Evolutionary conservation across 2,113 vertebrate species (phyloP), one percentile per base, ranked within the genome.

Genomic region (Chamaea fasciata): DNA sequence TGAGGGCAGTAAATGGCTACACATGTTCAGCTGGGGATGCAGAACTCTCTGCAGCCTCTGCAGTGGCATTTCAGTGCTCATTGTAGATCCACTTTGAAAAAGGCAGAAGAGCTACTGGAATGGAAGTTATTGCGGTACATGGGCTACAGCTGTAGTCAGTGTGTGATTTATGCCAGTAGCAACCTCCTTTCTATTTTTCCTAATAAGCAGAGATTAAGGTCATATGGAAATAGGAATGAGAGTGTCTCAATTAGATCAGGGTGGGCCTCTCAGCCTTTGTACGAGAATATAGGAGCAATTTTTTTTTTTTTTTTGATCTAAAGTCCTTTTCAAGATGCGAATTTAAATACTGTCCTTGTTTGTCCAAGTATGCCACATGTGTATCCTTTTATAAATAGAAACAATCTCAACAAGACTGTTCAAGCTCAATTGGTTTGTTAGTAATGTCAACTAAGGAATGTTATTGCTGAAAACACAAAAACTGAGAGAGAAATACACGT

Each of bases 351-450:
- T 44, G 14, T 24, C 47, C 44, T 10, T 64, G 53, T 93, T 90
- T 91, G 75, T 91, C n/a, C 41, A 87, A 82, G 53, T 55, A 63
- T 95, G 80, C 71, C 39, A 81, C 47, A 69, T 4, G 7, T 89
- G 37, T 71, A 68, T 73, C 55, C n/a, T 91, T 80, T 81, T 87
- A 95, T 92, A 95, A 85, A 93, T 52, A 92, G 89, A 67, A 92
- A 44, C 37, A 46, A 50, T 57, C 70, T 53, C 50, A 68, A 33
- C 46, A 71, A 57, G 82, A 92, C 67, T 84, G 47, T 80, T 87
- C 41, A 56, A 64, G 65, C 44, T 87, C 42, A 18, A 0, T 39
- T 71, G 42, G 19, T 63, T 89, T 91, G 57, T 50, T 85, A 49
- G 44, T 67, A 44, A 19, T 37, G 46, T 65, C 68, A 68, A 33